These are phyloP conservation scores for Garra rufa DNA, from an alignment of 2,113 vertebrate species.

Conservation along the genomic window DNA sequence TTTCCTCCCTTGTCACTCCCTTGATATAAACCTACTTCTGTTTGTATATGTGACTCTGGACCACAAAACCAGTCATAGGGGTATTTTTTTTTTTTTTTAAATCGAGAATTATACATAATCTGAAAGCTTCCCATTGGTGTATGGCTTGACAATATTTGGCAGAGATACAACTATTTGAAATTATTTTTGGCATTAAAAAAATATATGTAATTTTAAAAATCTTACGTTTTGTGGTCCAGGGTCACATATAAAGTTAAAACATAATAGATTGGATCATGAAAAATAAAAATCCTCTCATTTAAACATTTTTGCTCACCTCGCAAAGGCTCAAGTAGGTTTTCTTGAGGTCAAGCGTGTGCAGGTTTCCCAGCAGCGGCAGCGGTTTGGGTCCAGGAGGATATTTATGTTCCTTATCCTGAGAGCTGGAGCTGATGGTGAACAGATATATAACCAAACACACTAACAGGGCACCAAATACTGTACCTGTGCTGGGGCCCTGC, in stretches of 20 bases:
- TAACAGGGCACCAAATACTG: conserved; percentile 40
- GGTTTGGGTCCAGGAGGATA: conserved; percentile 50
- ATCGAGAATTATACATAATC: too few species aligned
- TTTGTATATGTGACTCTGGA: too few species aligned
- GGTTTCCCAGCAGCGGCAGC: too few species aligned
- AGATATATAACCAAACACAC: conserved; percentile 46
- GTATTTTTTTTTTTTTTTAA: too few species aligned
- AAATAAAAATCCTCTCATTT: background rate
- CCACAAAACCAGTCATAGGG: too few species aligned
- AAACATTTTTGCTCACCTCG: conserved; percentile 46
- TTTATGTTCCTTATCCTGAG: conserved; percentile 21
- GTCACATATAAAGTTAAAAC: background rate
- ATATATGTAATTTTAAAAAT: too few species aligned
- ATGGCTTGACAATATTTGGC: too few species aligned
- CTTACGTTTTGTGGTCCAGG: too few species aligned
- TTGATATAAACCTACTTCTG: too few species aligned
- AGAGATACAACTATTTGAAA: background rate
- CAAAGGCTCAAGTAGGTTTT: conserved; percentile 48
- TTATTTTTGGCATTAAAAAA: too few species aligned
- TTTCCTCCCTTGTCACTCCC: too few species aligned
- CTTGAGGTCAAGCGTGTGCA: conserved; percentile 61
- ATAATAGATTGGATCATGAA: background rate
- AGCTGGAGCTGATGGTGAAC: background rate
- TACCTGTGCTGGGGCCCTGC: background rate
- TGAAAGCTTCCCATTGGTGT: too few species aligned